phyloP scores from a whole-genome alignment of 1,140 invertebrate genomes.

The Rhopalosiphum maidis region DNA sequence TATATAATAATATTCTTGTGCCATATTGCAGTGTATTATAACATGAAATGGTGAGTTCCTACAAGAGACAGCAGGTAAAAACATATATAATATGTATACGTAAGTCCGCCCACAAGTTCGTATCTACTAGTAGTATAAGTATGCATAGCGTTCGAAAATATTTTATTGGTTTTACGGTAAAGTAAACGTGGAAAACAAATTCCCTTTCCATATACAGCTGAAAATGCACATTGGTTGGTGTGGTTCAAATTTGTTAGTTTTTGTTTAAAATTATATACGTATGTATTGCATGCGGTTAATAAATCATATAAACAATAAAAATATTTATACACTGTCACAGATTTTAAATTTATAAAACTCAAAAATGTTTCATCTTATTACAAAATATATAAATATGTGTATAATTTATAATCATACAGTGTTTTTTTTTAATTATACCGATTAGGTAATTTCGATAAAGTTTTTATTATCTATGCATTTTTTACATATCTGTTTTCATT shows the following conservation, averaged over 20 bases:
- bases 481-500: no score
- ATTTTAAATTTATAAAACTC: neutral
- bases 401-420: no score
- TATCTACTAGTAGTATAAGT: neutral
- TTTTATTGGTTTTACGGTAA: neutral
- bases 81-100: neutral
- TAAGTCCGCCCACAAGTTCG: neutral
- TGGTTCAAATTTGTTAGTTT: neutral
- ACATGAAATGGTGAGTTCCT: neutral
- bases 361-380: neutral
- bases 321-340: neutral
- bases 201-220: no score
- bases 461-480: no score
- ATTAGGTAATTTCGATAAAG: no score
- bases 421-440: no score
- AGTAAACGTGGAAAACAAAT: neutral
- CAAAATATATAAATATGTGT: no score
- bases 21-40: neutral
- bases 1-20: neutral
- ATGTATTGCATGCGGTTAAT: no score
- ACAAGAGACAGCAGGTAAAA: neutral
- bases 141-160: neutral
- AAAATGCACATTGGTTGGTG: neutral
- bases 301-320: no score
- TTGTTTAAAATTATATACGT: no score